Evolutionary conservation across 1,140 invertebrate genomes (phyloP), one percentile per base, ranked within the genome.

Genomic region (Drosophila equinoxialis): DNA sequence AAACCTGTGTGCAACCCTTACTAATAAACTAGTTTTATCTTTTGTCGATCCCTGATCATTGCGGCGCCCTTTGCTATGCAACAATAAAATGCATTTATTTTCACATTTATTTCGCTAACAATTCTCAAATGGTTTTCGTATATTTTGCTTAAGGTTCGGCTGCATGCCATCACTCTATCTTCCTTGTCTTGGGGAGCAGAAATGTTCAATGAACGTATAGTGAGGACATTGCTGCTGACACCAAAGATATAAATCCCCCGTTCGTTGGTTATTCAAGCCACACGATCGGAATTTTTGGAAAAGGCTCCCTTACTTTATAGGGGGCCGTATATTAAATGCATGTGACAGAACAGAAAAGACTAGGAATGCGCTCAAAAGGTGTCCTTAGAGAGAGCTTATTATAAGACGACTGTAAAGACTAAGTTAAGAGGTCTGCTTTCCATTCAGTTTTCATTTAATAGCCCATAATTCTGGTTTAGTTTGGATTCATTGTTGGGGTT

Each of bases 181-280:
- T 86, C 83, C 83, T 86, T 86, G 83, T 86, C 83, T 86, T 86
- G 83, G 83, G 83, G 83, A 86, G 83, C 83, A 86, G 70, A 87
- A 86, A 89, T 86, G 84, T 77, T 48, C 83, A 87, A 86, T 86
- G 83, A 86, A 86, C 83, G 83, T 83, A 3, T 87, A 87, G 83
- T 87, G 83, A 87, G 83, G 72, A 67, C 68, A 87, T 87, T 87
- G 83, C 77, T 87, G 83, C 83, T 87, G 83, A 87, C 83, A 89
- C 83, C 83, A 87, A 87, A 77, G 80, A 86, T 87, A 67, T 73
- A 54, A 55, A 48, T 45, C 17, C 84, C 83, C 83, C 83, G 83
- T 77, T 65, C 70, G 57, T 65, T 57, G 51, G 65, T 77, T 68
- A 11, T 59, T 30, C n/a, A 37, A 39, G 59, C 71, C 64, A 41